phyloP scores from a whole-genome alignment of 2,888 invertebrate species.

The Calameuta pallipes region DNA sequence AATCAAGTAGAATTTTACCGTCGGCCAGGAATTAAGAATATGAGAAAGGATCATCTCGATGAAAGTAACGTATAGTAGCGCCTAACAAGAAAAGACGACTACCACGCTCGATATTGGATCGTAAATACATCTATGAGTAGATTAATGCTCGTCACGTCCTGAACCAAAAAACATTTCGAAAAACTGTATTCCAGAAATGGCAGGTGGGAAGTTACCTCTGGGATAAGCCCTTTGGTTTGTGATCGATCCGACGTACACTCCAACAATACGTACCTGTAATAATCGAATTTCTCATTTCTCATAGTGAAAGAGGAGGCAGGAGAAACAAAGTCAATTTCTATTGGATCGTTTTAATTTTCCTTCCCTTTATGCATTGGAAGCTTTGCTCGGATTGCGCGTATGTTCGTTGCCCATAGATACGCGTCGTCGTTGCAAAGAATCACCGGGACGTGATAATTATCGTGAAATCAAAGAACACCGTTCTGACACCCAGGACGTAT shows the following conservation, averaged over 20 bases:
- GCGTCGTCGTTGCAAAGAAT: background rate
- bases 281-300: background rate
- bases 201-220: background rate
- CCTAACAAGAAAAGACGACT: background rate
- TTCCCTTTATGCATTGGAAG: background rate
- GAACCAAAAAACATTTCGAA: background rate
- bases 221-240: background rate
- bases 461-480: constrained; percentile 46
- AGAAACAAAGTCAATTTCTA: background rate
- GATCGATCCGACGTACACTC: background rate
- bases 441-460: constrained; percentile 49
- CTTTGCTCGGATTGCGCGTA: background rate
- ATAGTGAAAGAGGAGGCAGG: background rate
- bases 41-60: background rate
- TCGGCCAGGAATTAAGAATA: background rate
- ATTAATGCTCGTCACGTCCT: background rate
- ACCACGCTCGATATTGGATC: background rate
- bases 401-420: background rate
- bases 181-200: background rate
- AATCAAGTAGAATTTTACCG: background rate
- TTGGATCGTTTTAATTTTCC: background rate
- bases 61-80: background rate
- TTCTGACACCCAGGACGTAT: constrained; percentile 27
- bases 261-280: background rate
- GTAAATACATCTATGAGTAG: background rate